Percentiles rank a stretch among this genome's conserved stretches.
Evolutionary conservation across 1,140 invertebrate genomes (phyloP).

Genomic region (Scaptodrosophila lebanonensis): DNA sequence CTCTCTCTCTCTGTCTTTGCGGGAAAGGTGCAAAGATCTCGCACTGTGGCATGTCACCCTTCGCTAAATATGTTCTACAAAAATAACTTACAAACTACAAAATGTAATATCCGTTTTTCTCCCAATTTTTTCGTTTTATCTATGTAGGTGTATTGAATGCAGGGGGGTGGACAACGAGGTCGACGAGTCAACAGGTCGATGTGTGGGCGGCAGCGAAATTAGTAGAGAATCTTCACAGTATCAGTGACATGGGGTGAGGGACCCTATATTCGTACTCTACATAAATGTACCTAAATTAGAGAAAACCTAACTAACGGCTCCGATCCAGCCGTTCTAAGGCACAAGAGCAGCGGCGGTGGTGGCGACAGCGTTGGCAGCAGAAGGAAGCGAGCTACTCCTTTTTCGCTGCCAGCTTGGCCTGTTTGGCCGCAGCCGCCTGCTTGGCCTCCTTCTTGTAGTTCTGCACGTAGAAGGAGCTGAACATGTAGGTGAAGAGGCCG

Average conservation of each 20-base stretch:
- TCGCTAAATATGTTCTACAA: conserved; percentile 55
- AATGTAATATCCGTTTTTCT: conserved; percentile 37
- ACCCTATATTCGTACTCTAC: too few relatives aligned
- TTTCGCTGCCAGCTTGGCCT: conserved; percentile 34
- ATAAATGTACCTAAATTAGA: too few relatives aligned
- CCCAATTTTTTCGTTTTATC: conserved; percentile 45
- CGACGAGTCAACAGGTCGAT: too few relatives aligned
- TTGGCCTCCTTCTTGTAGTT: conserved; percentile 81
- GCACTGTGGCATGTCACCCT: conserved; percentile 45
- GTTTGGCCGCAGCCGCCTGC: conserved; percentile 42
- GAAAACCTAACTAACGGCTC: conserved; percentile 26
- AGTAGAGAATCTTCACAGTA: conserved; percentile 10
- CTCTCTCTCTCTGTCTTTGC: conserved; percentile 48
- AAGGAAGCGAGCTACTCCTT: conserved; percentile 27
- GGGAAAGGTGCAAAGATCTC: conserved; percentile 32
- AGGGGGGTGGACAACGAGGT: too few relatives aligned
- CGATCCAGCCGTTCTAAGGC: conserved; percentile 39
- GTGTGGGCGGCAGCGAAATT: background rate
- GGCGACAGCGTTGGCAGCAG: background rate
- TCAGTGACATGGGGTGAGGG: conserved; percentile 9
- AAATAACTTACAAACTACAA: conserved; percentile 60
- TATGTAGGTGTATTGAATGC: conserved; percentile 24
- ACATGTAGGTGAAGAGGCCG: conserved; percentile 89
- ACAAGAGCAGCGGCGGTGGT: conserved; percentile 5
- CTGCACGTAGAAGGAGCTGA: conserved; percentile 88